A percentile compares a stretch with the other conserved stretches of the same genome.
Conservation (phyloP, 2,797 vertebrate genomes). For the Lepilemur septentrionalis region DNA sequence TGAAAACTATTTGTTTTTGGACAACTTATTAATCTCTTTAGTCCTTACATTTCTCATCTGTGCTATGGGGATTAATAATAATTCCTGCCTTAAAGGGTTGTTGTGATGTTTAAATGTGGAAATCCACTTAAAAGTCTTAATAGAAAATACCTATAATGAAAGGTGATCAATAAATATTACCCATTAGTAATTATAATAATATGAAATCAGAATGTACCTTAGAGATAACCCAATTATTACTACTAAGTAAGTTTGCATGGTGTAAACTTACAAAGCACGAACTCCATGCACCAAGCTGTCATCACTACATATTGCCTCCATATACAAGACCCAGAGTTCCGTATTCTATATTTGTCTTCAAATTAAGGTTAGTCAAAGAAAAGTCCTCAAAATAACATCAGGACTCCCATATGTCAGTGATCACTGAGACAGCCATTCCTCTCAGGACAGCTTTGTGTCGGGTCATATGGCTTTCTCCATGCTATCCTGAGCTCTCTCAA, state of each 20-base stretch:
- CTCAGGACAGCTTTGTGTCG: not conserved
- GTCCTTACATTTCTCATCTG: not conserved
- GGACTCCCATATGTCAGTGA: not conserved
- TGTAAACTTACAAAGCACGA: not conserved
- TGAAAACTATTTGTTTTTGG: not conserved
- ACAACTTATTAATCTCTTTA: not conserved
- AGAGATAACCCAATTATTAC: not conserved
- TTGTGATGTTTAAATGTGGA: not conserved
- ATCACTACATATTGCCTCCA: not conserved
- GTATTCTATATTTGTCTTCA: not conserved
- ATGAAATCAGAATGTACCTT: not conserved
- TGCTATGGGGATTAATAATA: not conserved
- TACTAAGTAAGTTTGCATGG: not conserved
- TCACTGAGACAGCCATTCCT: not conserved
- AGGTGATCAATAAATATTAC: not conserved
- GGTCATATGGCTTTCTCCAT: rapidly evolving
- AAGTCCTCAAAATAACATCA: not conserved
- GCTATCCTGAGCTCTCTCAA: rapidly evolving
- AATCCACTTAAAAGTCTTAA: not conserved
- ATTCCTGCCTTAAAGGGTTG: not conserved
- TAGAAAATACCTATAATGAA: not conserved
- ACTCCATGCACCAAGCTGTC: not conserved
- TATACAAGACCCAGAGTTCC: not conserved
- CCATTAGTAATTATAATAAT: not conserved
- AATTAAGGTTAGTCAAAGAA: not conserved